Evolutionary conservation across 2,113 vertebrate genomes (phyloP), one percentile per base, ranked within the genome.

Genomic region (Neogale vison): DNA sequence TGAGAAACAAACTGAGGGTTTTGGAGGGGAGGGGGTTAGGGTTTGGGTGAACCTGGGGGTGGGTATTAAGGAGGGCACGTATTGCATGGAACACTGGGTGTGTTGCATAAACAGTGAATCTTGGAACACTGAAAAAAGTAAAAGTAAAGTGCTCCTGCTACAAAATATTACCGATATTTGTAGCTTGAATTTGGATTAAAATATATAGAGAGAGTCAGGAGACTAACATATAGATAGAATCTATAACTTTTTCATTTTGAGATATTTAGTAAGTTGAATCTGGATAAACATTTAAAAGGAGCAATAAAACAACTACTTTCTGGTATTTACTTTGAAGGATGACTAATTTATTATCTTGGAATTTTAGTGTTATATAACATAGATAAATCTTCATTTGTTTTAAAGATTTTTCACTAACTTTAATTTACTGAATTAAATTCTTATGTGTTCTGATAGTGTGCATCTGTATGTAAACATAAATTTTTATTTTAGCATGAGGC

Each of bases 261-360:
- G 69, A 47, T 95, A 65, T 39, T 95, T 95, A 97, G 11, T 95
- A 93, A 97, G 39, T 76, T 95, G 59, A 90, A 55, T 95, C n/a
- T 80, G 31, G 85, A 8, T 94, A 42, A 74, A 91, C n/a, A 87
- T 74, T 90, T 87, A 57, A 86, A 83, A 71, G 55, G 91, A 84
- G 21, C 21, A 96, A 36, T 90, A 57, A 87, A 90, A 7, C 14
- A 80, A 76, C 15, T 65, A 12, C 31, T 90, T 82, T 87, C 24
- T 14, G 17, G 10, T 93, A 50, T 88, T 95, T 96, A 81, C 29
- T 96, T 96, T 93, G 82, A 93, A 82, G 26, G 82, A 36, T 91
- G 36, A 59, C 26, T 74, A 18, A 45, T 93, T 86, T 95, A 55
- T 88, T 59, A 29, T 72, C 20, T 88, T 81, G 36, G 52, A n/a